Evolutionary conservation across 2,113 vertebrate species (phyloP).

Genomic region (Mormyrus iriodes): DNA sequence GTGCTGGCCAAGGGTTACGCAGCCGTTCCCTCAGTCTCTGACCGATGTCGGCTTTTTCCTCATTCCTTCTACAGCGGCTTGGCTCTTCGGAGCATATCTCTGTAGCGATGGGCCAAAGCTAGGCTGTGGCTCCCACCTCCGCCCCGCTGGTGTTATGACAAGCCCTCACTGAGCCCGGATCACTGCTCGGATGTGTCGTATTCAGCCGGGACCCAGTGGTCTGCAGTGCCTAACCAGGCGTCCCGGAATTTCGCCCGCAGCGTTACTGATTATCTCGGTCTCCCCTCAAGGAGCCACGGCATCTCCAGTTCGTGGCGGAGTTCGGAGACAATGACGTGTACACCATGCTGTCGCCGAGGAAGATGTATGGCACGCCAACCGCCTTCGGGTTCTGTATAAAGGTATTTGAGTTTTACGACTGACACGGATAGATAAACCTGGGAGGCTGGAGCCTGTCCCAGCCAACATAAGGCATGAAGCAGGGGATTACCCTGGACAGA

Average conservation of each 20-base stretch:
- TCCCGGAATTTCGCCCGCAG: background rate
- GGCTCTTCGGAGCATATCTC: background rate
- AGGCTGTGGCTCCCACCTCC: background rate
- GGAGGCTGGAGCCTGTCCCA: background rate
- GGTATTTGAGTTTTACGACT: conserved; percentile 57
- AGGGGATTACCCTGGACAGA: background rate
- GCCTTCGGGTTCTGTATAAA: conserved; percentile 93
- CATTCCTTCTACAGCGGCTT: background rate
- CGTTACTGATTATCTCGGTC: background rate
- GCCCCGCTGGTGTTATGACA: background rate
- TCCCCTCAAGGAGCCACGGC: conserved; percentile 79
- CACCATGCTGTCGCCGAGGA: conserved; percentile 77
- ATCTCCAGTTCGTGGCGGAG: conserved; percentile 92
- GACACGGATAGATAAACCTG: background rate
- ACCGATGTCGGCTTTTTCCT: background rate
- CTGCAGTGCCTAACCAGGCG: background rate
- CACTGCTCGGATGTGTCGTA: background rate
- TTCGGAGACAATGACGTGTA: conserved; percentile 87
- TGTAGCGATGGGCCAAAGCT: background rate
- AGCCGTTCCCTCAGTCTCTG: background rate
- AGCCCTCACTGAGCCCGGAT: background rate
- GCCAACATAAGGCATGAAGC: background rate
- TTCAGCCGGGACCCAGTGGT: background rate
- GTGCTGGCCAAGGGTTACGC: background rate
- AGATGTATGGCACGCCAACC: conserved; percentile 80